These are phyloP conservation scores for Drosophila varians DNA, from an alignment of 1,140 invertebrate genomes.

Conservation along the genomic window DNA sequence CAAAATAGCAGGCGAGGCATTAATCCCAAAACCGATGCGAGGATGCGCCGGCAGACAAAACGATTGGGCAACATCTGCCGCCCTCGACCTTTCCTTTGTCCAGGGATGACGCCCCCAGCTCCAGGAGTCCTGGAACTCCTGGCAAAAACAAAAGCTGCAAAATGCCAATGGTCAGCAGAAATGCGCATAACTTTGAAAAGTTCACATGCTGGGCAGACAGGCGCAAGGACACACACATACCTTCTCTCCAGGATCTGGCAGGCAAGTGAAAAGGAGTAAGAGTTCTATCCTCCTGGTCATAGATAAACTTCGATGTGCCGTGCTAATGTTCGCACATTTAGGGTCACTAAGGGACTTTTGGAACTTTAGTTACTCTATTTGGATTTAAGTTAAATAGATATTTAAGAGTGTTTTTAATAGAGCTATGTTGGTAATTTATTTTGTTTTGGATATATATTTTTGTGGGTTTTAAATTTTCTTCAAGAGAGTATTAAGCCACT, in stretches of 20 bases:
- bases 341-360: constrained; percentile 6
- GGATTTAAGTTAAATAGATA: constrained; percentile 7
- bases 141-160: constrained; percentile 78
- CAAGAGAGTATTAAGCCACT: constrained; percentile 25
- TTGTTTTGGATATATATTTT: no score
- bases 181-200: constrained; percentile 77
- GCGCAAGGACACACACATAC: constrained; percentile 33
- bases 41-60: constrained; percentile 67
- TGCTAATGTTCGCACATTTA: constrained; percentile 74
- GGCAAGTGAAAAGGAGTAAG: neutral
- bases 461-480: no score
- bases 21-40: constrained; percentile 68
- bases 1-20: constrained; percentile 52
- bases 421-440: neutral
- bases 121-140: neutral
- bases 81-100: constrained; percentile 64
- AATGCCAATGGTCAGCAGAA: constrained; percentile 80
- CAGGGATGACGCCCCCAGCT: constrained; percentile 29
- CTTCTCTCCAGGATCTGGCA: neutral
- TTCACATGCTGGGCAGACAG: constrained; percentile 65
- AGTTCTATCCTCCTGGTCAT: constrained; percentile 25
- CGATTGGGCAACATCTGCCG: constrained; percentile 74
- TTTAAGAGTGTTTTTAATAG: neutral
- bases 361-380: constrained; percentile 29
- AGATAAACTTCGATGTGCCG: constrained; percentile 56